Evolutionary conservation across 2,888 invertebrate species (phyloP).

Genomic region (Agrilus cyanescens): DNA sequence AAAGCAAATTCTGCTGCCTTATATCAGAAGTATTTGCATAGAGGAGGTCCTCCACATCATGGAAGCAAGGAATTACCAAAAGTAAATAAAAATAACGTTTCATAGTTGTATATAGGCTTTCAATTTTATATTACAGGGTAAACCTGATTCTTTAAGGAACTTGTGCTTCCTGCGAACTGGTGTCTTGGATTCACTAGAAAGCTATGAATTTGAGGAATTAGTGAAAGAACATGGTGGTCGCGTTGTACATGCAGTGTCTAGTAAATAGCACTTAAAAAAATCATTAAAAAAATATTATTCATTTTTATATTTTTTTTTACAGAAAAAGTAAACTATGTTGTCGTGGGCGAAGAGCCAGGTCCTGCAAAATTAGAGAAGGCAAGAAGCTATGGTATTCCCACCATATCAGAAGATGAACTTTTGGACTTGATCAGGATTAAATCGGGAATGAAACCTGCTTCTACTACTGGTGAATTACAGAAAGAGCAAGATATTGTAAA

Average conservation of each 20-base stretch:
- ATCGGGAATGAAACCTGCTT: constrained; percentile 35
- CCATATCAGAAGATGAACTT: constrained; percentile 71
- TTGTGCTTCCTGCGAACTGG: constrained; percentile 71
- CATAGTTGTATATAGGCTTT: not conserved
- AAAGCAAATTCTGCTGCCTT: constrained; percentile 50
- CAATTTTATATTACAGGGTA: constrained; percentile 42
- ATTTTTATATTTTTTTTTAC: constrained; percentile 6
- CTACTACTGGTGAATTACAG: constrained; percentile 5
- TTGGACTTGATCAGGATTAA: constrained; percentile 60
- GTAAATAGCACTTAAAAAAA: constrained; percentile 30
- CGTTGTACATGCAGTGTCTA: constrained; percentile 58
- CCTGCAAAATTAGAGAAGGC: constrained; percentile 74
- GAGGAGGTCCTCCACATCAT: constrained; percentile 68
- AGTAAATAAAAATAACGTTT: constrained; percentile 35
- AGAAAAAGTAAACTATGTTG: constrained; percentile 56
- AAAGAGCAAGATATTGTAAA: not conserved
- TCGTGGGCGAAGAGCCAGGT: constrained; percentile 79
- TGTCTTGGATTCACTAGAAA: constrained; percentile 75
- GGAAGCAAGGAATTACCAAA: constrained; percentile 76
- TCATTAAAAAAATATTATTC: not conserved
- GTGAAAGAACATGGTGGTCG: constrained; percentile 73
- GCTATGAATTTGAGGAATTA: constrained; percentile 63
- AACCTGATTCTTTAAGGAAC: constrained; percentile 57
- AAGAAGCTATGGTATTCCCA: constrained; percentile 53
- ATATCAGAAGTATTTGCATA: constrained; percentile 66